phyloP scores from a whole-genome alignment of 2,888 invertebrate genomes.

The Epirrhoe tristata region DNA sequence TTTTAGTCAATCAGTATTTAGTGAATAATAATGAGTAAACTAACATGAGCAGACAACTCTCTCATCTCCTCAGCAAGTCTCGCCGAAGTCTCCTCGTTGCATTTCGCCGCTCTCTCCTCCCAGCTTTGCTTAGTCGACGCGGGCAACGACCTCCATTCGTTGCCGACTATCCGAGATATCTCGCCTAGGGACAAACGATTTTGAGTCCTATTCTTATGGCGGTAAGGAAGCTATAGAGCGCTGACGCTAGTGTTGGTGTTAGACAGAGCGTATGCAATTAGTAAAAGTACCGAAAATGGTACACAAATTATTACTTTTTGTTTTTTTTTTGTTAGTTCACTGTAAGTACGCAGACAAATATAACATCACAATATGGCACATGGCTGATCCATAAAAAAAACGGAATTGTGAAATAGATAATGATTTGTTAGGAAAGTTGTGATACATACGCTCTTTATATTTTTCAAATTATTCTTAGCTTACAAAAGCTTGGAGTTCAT shows the following conservation, averaged over 20 bases:
- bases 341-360: too few relatives aligned
- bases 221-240: conserved; percentile 21
- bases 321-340: too few relatives aligned
- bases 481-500: too few relatives aligned
- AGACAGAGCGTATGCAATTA: neutral
- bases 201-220: conserved; percentile 19
- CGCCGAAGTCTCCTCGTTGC: conserved; percentile 94
- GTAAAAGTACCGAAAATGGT: too few relatives aligned
- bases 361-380: too few relatives aligned
- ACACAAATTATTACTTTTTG: too few relatives aligned
- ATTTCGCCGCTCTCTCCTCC: conserved; percentile 96
- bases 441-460: too few relatives aligned
- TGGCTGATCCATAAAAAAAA: too few relatives aligned
- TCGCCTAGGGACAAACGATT: conserved; percentile 71
- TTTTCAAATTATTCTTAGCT: too few relatives aligned
- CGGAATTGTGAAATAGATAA: too few relatives aligned
- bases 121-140: conserved; percentile 95
- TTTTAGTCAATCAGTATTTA: too few relatives aligned
- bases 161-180: conserved; percentile 90
- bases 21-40: conserved; percentile 52
- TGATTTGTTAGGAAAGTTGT: too few relatives aligned
- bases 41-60: conserved; percentile 74
- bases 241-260: neutral
- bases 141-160: conserved; percentile 97
- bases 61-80: conserved; percentile 84